A percentile compares a stretch with the other conserved stretches of the same genome.
Evolutionary conservation across 2,113 vertebrate species (phyloP).

Genomic region (Urocitellus parryii): DNA sequence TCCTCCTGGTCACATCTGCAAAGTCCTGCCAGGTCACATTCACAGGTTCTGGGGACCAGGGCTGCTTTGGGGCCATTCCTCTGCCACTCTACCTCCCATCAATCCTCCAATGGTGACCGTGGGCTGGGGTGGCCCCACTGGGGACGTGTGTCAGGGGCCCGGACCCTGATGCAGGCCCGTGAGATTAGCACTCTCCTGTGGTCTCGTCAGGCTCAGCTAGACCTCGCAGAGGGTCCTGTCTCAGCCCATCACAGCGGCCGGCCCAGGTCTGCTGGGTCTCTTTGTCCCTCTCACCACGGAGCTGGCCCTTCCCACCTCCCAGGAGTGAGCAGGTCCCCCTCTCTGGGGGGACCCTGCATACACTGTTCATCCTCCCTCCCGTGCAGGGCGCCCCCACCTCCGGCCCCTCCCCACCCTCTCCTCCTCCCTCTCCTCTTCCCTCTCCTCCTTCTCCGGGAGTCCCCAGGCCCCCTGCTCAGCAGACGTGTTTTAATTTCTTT

Average conservation of each 20-base stretch:
- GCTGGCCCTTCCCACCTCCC: background rate
- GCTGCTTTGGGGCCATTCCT: background rate
- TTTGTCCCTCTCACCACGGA: rapidly evolving
- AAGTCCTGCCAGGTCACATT: rapidly evolving
- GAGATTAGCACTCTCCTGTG: too few relatives aligned
- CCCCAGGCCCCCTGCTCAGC: too few relatives aligned
- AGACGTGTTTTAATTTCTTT: background rate
- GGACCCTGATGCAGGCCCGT: rapidly evolving
- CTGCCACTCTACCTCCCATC: rapidly evolving
- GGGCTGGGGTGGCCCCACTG: background rate
- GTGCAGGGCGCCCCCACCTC: background rate
- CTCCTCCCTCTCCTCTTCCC: rapidly evolving
- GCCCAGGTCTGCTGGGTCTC: background rate
- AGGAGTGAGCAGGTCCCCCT: rapidly evolving
- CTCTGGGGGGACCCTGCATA: too few relatives aligned
- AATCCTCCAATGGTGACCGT: background rate
- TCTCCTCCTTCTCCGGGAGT: background rate
- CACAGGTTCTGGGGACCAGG: background rate
- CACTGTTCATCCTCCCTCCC: background rate
- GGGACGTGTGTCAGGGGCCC: rapidly evolving
- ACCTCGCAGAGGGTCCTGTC: rapidly evolving
- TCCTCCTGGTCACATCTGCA: background rate
- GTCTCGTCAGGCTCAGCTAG: background rate
- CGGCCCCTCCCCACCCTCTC: background rate
- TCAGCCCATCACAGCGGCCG: rapidly evolving